Evolutionary conservation across 1,140 invertebrate genomes (phyloP), one percentile per base, ranked within the genome.

Genomic region (Philopotamus ludificatus): DNA sequence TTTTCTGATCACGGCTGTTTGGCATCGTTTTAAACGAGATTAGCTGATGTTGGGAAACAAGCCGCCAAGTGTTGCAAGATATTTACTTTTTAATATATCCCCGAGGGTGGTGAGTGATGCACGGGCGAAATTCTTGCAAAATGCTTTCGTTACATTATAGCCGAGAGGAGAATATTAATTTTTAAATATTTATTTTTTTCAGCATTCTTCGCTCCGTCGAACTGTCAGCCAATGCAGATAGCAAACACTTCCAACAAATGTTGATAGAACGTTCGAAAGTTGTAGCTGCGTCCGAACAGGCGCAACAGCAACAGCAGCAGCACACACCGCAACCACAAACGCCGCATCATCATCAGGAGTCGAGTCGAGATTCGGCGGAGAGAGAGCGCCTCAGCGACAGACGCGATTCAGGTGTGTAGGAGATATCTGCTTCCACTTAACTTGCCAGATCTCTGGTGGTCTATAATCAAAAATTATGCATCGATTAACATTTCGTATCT

Each of bases 201-300:
- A 88, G 87, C 74, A 87, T 92, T 71, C 80, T 93, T 67, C 87
- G 90, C 73, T 89, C 89, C 12, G 85, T 91, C 66, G 90, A 93
- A 72, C 84, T 91, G 71, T 77, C 81, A 72, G 84, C 77, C 72
- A 80, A 71, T 66, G 80, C 75, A 70, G 84, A 81, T 67, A 85
- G 80, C 73, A 92, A 91, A 76, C 86, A 89, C 61, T 82, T 93
- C 65, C 90, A 93, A 77, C 83, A 89, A 66, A 80, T 92, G 68
- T 79, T 91, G 16, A 77, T 92, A 74, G 91, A 92, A 76, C 86
- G 91, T 71, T 87, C 87, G 67, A 91, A 91, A 74, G 83, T 83
- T 21, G 73, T 90, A 44, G 63, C 64, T 4, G 80, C 73, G 70
- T 84, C 78, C 74, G 78, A 28, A 73, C 73, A 50, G 77, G 76